Evolutionary conservation across 2,888 invertebrate genomes (phyloP).

Genomic region (Meandrusa payeni): DNA sequence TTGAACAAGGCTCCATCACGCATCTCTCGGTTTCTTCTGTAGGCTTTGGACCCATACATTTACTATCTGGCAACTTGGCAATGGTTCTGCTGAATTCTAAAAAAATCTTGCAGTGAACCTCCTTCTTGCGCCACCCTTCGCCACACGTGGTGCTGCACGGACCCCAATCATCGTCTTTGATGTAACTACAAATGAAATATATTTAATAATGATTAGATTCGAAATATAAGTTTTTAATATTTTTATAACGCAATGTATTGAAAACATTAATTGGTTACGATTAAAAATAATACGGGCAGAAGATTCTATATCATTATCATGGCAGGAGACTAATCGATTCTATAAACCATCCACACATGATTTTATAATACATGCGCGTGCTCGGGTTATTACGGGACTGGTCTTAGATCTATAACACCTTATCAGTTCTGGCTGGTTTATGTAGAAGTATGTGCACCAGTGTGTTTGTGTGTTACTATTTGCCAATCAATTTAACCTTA

Average conservation of each 20-base stretch:
- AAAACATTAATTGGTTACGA: slow-evolving; percentile 12
- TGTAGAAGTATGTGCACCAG: slow-evolving; percentile 79
- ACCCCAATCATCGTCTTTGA: slow-evolving; percentile 93
- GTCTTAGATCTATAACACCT: slow-evolving; percentile 45
- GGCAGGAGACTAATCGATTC: slow-evolving; percentile 21
- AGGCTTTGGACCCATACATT: slow-evolving; percentile 93
- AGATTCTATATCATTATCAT: slow-evolving; percentile 17
- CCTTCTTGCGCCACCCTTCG: slow-evolving; percentile 91
- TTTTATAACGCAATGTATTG: slow-evolving; percentile 2
- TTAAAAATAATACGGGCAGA: slow-evolving; percentile 8
- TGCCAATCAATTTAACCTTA: slow-evolving; percentile 46
- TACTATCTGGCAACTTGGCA: slow-evolving; percentile 91
- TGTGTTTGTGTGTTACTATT: slow-evolving; percentile 46
- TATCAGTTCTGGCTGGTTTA: slow-evolving; percentile 72
- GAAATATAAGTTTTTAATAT: too few relatives aligned
- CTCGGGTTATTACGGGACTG: slow-evolving; percentile 42
- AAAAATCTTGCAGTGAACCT: slow-evolving; percentile 97
- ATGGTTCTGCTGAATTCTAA: slow-evolving; percentile 94
- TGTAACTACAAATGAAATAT: slow-evolving; percentile 84
- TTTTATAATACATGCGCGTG: slow-evolving; percentile 59
- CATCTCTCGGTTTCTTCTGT: slow-evolving; percentile 90
- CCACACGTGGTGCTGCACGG: slow-evolving; percentile 96
- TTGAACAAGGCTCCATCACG: slow-evolving; percentile 87
- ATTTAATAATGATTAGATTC: slow-evolving; percentile 9
- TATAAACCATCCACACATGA: slow-evolving; percentile 33